Evolutionary conservation across 2,113 vertebrate genomes (phyloP), one percentile per base, ranked within the genome.

Genomic region (Ptyas mucosa): DNA sequence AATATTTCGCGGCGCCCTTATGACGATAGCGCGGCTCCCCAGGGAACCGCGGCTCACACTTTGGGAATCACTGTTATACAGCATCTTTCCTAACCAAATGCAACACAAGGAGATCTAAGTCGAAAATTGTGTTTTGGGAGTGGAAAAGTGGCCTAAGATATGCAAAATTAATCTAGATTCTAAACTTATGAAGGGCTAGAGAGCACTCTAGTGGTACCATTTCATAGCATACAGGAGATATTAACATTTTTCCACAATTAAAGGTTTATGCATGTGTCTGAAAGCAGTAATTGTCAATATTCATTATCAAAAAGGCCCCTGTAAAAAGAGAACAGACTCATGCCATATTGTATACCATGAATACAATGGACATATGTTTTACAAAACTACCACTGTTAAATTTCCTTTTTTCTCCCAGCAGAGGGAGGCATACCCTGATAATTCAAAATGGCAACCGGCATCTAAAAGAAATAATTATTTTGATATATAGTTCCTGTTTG

Each of bases 361-460:
- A 81, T 69, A 43, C 12, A 89, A 55, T n/a, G n/a, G 34, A 46
- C 69, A 69, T 21, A 52, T 0, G 11, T n/a, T 57, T 89, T 39
- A 85, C n/a, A 92, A 49, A 51, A 54, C 53, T 20, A 15, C 75
- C 54, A 86, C 51, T 61, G 3, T n/a, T 90, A 49, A 86, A 52
- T 55, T 81, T 64, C 46, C 86, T 39, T 89, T 92, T 85, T 85
- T 85, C 23, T 85, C 29, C 92, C 92, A 90, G 88, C 81, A 93
- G 75, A 90, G 92, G 88, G 92, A 64, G 86, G 88, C 75, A 90
- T 85, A 86, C 75, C 52, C 92, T 93, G 92, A 87, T 21, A 93
- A 93, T 93, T 93, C 92, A 93, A 93, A 85, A 93, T 86, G 88
- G 92, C 75, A 92, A 88, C 88, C 21, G 26, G 18, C 20, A 85